Base-by-base conservation (phyloP, 2,113 vertebrate species). In the Varanus salvator region DNA sequence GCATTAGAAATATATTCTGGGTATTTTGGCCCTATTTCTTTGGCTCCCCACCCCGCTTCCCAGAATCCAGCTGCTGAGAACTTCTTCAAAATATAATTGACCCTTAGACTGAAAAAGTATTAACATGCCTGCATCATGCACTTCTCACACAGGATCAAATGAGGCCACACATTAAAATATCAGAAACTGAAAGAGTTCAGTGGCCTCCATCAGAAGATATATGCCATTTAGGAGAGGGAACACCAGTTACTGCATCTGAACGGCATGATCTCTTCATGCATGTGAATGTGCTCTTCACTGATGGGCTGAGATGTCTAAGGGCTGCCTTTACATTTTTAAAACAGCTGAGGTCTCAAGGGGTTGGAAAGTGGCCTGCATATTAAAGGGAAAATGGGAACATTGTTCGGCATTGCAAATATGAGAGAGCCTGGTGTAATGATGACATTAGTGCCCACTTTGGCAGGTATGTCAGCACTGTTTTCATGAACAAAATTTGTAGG, bases 401-500 rank as follows among this genome's bases (percentile, higher is more conserved):
- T 31, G 12, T 77, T 64, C 72, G 9, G 69, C 14, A 34, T 64
- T 54, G 29, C 38, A 25, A 5, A 66, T 50, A 68, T 44, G 31
- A 12, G 64, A 11, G 52, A 34, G 19, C 9, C 57, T 34, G 6
- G 6, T 27, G 54, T 60, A 75, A 66, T 68, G 29, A 68, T 17
- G 72, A 8, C 69, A 75, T 48, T 89, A 44, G 27, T 48, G 29
- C 44, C n/a, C 60, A n/a, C 91, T 23, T 64, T 3, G 77, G 54
- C 60, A 4, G 0, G 11, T 23, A 2, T 0, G 0, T 57, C 21
- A 29, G 12, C 31, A 54, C 34, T 54, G 84, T 60, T 52, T 21
- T 60, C 1, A 0, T 0, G 1, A 87, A 50, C 38, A 92, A 86
- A 77, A 66, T 64, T 27, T 11, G 29, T 57, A 44, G 48, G 44